Evolutionary conservation across 2,797 vertebrate genomes (phyloP), one percentile per base, ranked within the genome.

Genomic region (Eulemur coronatus): DNA sequence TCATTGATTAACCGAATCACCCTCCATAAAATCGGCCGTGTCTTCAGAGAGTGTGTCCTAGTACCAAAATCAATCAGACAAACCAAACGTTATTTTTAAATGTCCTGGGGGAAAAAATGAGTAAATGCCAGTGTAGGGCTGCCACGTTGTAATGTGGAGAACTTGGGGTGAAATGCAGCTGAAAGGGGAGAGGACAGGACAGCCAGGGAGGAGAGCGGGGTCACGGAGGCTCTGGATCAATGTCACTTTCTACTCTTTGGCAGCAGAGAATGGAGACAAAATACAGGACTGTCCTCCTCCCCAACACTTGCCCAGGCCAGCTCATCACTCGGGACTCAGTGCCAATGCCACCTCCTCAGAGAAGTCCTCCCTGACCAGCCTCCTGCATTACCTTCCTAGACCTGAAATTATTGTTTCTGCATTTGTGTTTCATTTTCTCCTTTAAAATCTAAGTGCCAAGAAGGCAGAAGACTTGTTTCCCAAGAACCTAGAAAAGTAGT

Each of bases 51-150:
- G 59, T 69, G 84, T 72, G 84, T 76, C 93, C 76, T 78, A 85
- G 81, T 50, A 89, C 81, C 33, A 70, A 69, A 89, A 79, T 94
- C 72, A 78, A 70, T 91, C 63, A 61, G 78, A 59, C 95, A 70
- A 48, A 65, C 95, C 75, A 59, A 91, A 86, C 63, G 93, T 81
- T 82, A 46, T 81, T 96, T 95, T 81, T 59, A 57, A 89, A 89
- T n/a, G 85, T 90, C 84, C 73, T 73, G 10, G 88, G 94, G 35
- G 48, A 0, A 57, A 52, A 41, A 80, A 50, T 43, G 80, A 87
- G 2, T 48, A 1, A 38, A 6, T 72, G 79, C 76, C 69, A 13
- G 5, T 5, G 26, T 14, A 22, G 28, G 24, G 30, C 84, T 35
- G 70, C 88, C 76, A 65, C 0, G 18, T 43, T 38, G 61, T 55